Conservation (phyloP, 2,888 invertebrate genomes). For the Patella pellucida region DNA sequence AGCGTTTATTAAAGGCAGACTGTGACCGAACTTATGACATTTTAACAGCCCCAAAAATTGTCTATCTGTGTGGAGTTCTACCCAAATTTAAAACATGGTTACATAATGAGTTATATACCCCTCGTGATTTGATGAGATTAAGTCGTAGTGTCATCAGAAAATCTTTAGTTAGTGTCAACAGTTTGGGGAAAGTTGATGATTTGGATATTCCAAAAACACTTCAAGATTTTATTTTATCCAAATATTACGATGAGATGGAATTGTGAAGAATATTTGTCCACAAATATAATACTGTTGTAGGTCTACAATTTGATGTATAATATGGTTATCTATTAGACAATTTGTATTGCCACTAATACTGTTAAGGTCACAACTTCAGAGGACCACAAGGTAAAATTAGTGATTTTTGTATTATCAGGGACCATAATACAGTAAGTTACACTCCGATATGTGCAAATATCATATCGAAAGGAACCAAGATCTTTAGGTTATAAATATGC, state of each 20-base stretch:
- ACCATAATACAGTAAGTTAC: no score
- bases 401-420: no score
- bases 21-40: conserved; percentile 30
- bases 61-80: conserved; percentile 32
- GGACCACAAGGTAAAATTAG: no score
- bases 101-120: conserved; percentile 37
- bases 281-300: neutral
- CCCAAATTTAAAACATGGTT: conserved; percentile 41
- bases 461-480: no score
- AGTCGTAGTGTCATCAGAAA: conserved; percentile 33
- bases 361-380: no score
- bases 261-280: no score
- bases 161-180: conserved; percentile 22
- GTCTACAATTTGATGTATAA: no score
- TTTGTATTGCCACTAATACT: no score
- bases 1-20: conserved; percentile 37
- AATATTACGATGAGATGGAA: conserved; percentile 17
- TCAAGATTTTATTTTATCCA: conserved; percentile 36
- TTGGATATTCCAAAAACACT: conserved; percentile 34
- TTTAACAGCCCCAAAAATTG: conserved; percentile 28
- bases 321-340: no score
- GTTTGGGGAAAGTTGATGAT: conserved; percentile 18
- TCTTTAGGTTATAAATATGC: no score
- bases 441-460: no score
- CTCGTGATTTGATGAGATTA: conserved; percentile 33